phyloP scores from a whole-genome alignment of 2,888 invertebrate genomes.

The Agonopterix heracliana region DNA sequence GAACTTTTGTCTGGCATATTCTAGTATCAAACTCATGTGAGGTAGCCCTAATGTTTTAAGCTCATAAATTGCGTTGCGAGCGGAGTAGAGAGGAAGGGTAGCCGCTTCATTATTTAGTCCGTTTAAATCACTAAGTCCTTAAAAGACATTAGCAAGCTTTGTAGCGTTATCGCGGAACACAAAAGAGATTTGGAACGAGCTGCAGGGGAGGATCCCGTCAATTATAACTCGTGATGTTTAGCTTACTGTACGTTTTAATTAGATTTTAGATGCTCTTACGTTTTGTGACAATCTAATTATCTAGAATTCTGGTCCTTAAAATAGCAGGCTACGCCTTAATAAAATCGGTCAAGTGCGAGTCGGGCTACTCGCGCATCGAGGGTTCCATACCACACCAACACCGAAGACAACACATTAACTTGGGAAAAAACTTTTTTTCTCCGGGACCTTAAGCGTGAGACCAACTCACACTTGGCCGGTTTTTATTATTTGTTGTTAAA shows the following conservation, averaged over 20 bases:
- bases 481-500: no score
- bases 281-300: not conserved
- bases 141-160: slow-evolving; percentile 75
- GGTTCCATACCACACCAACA: no score
- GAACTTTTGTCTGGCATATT: no score
- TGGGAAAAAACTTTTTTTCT: no score
- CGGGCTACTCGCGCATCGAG: no score
- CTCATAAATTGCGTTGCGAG: slow-evolving; percentile 46
- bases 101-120: slow-evolving; percentile 73
- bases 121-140: slow-evolving; percentile 77
- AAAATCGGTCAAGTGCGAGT: no score
- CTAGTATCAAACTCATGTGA: not conserved
- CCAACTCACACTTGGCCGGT: no score
- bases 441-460: no score
- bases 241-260: not conserved
- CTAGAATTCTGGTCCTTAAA: no score
- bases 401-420: no score
- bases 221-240: slow-evolving; percentile 40
- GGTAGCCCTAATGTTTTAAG: slow-evolving; percentile 33
- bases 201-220: slow-evolving; percentile 42
- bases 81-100: slow-evolving; percentile 54
- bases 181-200: slow-evolving; percentile 65
- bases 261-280: not conserved
- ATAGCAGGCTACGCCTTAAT: no score
- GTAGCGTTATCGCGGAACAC: slow-evolving; percentile 70